phyloP scores from a whole-genome alignment of 2,113 vertebrate genomes.

The Myiagra hebetior region DNA sequence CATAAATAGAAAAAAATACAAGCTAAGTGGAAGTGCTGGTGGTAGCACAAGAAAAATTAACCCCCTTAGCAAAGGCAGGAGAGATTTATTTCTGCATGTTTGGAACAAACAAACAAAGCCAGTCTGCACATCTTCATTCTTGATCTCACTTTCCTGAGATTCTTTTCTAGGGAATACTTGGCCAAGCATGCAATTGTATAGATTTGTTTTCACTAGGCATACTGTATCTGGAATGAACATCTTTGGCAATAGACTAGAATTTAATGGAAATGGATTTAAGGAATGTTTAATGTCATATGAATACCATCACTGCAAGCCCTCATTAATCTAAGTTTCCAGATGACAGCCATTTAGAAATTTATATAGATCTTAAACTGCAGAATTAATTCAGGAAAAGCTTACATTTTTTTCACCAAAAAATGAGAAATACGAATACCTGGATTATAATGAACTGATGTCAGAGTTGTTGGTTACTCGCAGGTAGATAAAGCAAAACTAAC shows the following conservation, averaged over 20 bases:
- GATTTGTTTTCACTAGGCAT: not conserved
- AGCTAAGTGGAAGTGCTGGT: not conserved
- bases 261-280: not conserved
- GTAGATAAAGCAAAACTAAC: not conserved
- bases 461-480: not conserved
- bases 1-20: not conserved
- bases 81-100: not conserved
- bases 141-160: not conserved
- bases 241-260: not conserved
- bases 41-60: not conserved
- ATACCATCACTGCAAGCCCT: not conserved
- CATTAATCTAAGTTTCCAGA: not conserved
- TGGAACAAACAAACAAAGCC: not conserved
- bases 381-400: not conserved
- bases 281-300: not conserved
- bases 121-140: not conserved
- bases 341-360: not conserved
- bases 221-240: not conserved
- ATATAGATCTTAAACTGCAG: not conserved
- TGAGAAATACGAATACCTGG: not conserved
- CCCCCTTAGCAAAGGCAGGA: not conserved
- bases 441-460: not conserved
- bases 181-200: not conserved
- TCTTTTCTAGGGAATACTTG: not conserved
- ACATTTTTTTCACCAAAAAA: not conserved